phyloP scores from a whole-genome alignment of 2,888 invertebrate genomes.

The Notocelia uddmanniana region DNA sequence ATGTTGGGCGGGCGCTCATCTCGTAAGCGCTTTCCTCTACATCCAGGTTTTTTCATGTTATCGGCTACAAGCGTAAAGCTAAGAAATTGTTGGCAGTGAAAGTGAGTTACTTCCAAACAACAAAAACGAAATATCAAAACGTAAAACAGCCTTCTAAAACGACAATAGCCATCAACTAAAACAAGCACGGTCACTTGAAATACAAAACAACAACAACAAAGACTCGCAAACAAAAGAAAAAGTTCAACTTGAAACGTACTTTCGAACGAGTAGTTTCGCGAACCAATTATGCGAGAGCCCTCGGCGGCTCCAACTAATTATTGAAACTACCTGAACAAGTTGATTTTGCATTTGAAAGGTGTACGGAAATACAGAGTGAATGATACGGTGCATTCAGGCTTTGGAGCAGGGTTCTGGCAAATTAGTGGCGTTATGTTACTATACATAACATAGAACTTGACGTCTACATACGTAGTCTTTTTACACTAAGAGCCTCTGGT shows the following conservation, averaged over 20 bases:
- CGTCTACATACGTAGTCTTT: not conserved
- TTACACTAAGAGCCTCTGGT: too few species aligned
- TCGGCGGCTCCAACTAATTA: conserved; percentile 51
- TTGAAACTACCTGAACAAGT: conserved; percentile 47
- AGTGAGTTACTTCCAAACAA: too few species aligned
- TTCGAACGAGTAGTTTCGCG: conserved; percentile 47
- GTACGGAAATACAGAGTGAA: conserved; percentile 42
- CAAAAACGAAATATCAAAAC: not conserved
- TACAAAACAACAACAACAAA: conserved; percentile 42
- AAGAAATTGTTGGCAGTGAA: too few species aligned
- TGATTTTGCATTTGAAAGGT: conserved; percentile 51
- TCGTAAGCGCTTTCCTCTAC: too few species aligned
- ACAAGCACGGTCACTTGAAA: conserved; percentile 37
- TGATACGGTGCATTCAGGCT: conserved; percentile 40
- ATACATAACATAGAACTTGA: not conserved
- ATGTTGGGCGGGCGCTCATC: too few species aligned
- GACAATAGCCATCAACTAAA: conserved; percentile 35
- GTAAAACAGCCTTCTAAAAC: conserved; percentile 48
- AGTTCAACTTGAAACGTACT: conserved; percentile 47
- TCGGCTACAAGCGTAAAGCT: too few species aligned
- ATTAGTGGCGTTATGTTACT: conserved; percentile 2
- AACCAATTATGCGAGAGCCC: conserved; percentile 51
- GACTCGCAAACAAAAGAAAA: conserved; percentile 53
- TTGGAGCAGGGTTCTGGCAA: conserved; percentile 4
- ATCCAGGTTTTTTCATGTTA: too few species aligned